Conservation (phyloP, 2,888 invertebrate genomes). For the Dysmachus trigonus region DNA sequence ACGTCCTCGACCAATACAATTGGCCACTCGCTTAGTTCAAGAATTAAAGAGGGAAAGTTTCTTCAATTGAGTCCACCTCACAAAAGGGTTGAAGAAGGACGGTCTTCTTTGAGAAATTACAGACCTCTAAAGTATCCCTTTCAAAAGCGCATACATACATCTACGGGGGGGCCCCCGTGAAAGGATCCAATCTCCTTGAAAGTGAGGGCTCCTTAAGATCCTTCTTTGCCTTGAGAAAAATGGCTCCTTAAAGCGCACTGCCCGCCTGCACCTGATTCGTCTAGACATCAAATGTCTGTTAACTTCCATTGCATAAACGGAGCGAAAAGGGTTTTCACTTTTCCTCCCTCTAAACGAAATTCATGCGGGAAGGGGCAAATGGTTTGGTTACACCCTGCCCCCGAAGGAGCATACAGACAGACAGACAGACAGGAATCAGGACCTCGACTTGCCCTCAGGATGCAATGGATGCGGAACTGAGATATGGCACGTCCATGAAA, state of each 20-base stretch:
- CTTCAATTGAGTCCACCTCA: neutral
- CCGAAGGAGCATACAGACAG: neutral
- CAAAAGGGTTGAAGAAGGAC: neutral
- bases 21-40: neutral
- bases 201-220: neutral
- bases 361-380: neutral
- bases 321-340: conserved; percentile 16
- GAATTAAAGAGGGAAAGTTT: neutral
- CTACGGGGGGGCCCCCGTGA: too few relatives aligned
- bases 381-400: neutral
- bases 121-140: neutral
- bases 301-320: conserved; percentile 17
- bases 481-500: neutral
- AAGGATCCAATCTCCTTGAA: neutral
- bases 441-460: neutral
- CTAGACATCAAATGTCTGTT: conserved; percentile 31
- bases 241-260: neutral
- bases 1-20: neutral
- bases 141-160: neutral
- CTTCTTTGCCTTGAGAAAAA: neutral
- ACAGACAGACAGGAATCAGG: neutral
- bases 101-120: neutral
- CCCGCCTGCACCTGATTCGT: neutral
- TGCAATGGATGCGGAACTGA: conserved; percentile 21
- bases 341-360: neutral